Base-by-base conservation (phyloP, 2,797 vertebrate genomes). In the Delichon dasypus region DNA sequence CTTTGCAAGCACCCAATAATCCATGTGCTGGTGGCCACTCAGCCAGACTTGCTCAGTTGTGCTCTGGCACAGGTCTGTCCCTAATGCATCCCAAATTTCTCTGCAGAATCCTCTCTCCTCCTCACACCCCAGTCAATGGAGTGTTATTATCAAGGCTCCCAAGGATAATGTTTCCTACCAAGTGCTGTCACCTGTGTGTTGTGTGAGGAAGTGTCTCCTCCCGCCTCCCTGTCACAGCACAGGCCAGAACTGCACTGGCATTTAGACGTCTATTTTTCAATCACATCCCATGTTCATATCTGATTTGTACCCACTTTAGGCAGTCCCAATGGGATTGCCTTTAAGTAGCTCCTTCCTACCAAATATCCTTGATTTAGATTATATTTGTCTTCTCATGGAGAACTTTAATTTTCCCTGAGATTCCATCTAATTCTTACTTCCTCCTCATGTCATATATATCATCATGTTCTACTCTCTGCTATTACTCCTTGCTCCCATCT, bases 341-440 rank as follows among this genome's bases (percentile, higher is more conserved):
- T 19, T 65, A 90, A 94, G 79, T n/a, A 75, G 29, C 75, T 88
- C 47, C 84, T 89, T 89, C 85, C 75, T 48, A 75, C 67, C 79
- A 61, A 89, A 48, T 68, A 66, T 21, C 75, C 92, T 92, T 90
- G 78, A 2, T 72, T 93, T 75, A 89, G 68, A 88, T 88, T 68
- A 6, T 77, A 91, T 92, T 94, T 88, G 78, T 86, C 80, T 86
- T 85, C 80, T 96, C 22, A 5, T 40, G 74, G 67, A 90, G 57
- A 94, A 48, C 81, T 93, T 89, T 61, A 58, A 4, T 90, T 83
- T 85, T 86, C 54, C 68, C 70, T 0, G 2, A 58, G 58, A 91
- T 71, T 83, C 55, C 88, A 70, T 94, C 57, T 83, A 82, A 90
- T 82, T 87, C 90, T 65, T 82, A 90, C 90, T 96, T 94, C 65